These are phyloP conservation scores for Epinephelus moara DNA, from an alignment of 2,113 vertebrate species.

Conservation along the genomic window DNA sequence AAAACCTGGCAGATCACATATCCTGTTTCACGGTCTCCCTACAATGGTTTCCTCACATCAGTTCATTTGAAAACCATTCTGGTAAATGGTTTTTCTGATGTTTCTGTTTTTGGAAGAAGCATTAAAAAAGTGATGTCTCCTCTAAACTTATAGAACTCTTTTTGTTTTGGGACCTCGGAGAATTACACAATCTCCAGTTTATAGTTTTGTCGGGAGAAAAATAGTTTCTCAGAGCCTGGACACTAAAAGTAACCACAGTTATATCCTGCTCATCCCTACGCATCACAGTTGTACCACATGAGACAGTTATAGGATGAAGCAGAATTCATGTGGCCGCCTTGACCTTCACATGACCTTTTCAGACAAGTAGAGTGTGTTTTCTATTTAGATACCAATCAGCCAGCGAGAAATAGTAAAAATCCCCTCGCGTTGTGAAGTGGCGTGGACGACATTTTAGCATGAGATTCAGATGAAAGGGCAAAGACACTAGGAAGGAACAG, in stretches of 20 bases:
- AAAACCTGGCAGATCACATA: neutral
- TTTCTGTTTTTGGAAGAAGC: neutral
- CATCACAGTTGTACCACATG: conserved; percentile 11
- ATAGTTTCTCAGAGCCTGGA: neutral
- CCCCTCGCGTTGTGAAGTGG: neutral
- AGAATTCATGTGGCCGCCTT: neutral
- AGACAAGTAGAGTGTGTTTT: neutral
- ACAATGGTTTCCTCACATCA: neutral
- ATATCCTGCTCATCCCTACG: conserved; percentile 25
- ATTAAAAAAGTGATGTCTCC: neutral
- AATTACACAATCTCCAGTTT: neutral
- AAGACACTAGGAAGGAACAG: conserved; percentile 13
- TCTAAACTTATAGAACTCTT: neutral
- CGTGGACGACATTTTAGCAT: neutral
- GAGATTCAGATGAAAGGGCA: conserved; percentile 28
- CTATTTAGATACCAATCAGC: conserved; percentile 12
- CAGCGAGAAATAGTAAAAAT: neutral
- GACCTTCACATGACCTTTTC: neutral
- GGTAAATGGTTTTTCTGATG: no score
- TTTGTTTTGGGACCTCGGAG: neutral
- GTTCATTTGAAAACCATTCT: neutral
- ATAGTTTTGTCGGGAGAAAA: neutral
- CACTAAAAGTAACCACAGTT: conserved; percentile 11
- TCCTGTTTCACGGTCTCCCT: neutral
- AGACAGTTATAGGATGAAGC: conserved; percentile 24